Evolutionary conservation across 2,113 vertebrate species (phyloP).

Genomic region (Corythornis vintsioides): DNA sequence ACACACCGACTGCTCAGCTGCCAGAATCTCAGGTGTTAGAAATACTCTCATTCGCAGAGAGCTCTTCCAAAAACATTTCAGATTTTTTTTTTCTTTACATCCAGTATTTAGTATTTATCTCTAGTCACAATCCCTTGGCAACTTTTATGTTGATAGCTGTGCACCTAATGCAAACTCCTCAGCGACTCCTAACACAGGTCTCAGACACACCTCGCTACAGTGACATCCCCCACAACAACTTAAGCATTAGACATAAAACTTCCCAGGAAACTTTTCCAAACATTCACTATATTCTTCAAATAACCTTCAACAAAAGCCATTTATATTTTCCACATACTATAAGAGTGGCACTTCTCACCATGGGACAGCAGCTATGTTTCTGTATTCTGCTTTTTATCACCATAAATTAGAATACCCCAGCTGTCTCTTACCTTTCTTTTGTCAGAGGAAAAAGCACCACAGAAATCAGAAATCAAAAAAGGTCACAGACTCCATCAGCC

Average conservation of each 20-base stretch:
- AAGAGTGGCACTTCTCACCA: background rate
- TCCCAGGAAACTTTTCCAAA: background rate
- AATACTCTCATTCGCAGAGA: background rate
- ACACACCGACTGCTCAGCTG: background rate
- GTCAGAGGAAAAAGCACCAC: background rate
- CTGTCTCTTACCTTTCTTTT: background rate
- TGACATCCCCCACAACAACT: background rate
- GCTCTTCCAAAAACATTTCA: background rate
- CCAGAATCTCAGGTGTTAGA: background rate
- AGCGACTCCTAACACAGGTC: background rate
- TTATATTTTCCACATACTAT: background rate
- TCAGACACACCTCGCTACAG: background rate
- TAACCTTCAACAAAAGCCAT: slow-evolving; percentile 16
- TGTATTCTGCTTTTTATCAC: slow-evolving; percentile 1
- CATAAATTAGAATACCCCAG: slow-evolving; percentile 37
- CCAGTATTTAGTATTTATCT: background rate
- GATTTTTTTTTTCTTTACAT: background rate
- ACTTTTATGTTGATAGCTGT: background rate
- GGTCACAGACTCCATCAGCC: background rate
- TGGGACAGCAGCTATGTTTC: background rate
- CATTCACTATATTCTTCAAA: background rate
- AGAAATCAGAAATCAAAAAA: slow-evolving; percentile 38
- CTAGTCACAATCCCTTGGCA: background rate
- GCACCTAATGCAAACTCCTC: background rate
- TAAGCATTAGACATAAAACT: background rate